These are phyloP conservation scores for Polyommatus icarus DNA, from an alignment of 2,888 invertebrate genomes.

Conservation along the genomic window DNA sequence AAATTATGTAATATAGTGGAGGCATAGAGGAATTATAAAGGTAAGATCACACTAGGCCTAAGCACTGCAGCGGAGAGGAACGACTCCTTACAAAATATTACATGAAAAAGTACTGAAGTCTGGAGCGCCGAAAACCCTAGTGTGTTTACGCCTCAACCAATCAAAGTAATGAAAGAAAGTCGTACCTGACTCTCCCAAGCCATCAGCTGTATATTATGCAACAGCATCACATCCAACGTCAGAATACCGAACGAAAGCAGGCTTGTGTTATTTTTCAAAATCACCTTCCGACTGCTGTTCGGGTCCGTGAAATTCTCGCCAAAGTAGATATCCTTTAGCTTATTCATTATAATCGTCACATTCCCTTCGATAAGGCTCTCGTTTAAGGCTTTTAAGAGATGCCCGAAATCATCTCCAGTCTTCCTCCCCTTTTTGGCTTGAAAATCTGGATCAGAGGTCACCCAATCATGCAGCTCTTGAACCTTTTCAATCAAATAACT, in stretches of 20 bases:
- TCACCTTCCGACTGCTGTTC: conserved; percentile 56
- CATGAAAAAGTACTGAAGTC: no score
- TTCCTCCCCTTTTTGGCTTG: conserved; percentile 47
- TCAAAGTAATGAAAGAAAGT: not conserved
- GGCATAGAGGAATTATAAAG: no score
- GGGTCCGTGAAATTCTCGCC: conserved; percentile 60
- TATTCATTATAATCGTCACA: conserved; percentile 70
- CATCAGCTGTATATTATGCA: conserved; percentile 80
- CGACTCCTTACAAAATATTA: no score
- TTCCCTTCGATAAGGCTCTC: conserved; percentile 75
- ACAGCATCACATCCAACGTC: conserved; percentile 78
- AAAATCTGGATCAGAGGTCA: conserved; percentile 65
- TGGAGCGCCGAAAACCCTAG: no score
- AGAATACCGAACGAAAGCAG: conserved; percentile 79
- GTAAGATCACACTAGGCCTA: no score
- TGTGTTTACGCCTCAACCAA: no score
- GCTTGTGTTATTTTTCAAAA: conserved; percentile 70
- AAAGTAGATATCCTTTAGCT: conserved; percentile 76
- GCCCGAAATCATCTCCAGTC: conserved; percentile 55
- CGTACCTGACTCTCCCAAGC: conserved; percentile 78
- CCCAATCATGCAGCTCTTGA: conserved; percentile 77
- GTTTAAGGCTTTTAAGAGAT: conserved; percentile 73
- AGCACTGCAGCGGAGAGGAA: no score
- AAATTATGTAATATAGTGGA: no score
- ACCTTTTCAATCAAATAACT: conserved; percentile 75